Evolutionary conservation across 2,113 vertebrate genomes (phyloP), one percentile per base, ranked within the genome.

Genomic region (Camelus bactrianus): DNA sequence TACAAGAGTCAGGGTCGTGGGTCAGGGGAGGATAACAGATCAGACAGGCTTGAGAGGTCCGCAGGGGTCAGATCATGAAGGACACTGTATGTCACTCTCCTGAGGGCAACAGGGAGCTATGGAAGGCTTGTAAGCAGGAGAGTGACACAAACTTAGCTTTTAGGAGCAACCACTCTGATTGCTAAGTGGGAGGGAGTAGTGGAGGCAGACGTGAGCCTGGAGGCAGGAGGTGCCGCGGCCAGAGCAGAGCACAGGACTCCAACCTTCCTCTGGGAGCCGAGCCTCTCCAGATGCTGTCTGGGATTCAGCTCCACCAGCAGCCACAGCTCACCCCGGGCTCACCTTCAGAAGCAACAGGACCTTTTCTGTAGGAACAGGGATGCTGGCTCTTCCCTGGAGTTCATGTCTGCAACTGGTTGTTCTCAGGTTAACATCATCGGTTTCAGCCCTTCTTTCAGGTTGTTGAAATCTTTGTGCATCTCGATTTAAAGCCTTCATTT

Each of bases 111-210:
- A 70, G 48, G 75, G 83, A 80, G 17, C 52, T 77, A 8, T 0
- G 3, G n/a, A 75, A 75, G 58, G 48, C 16, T 87, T 64, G 35
- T 10, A 75, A 65, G 16, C 48, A 58, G 28, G 17, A 84, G 17
- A 48, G 11, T 4, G 5, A 35, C 26, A 80, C 46, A 16, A 52
- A 60, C 65, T 50, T 81, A 32, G 48, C 69, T 87, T 92, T 87
- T 95, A 77, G 81, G 58, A 92, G 89, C 81, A 85, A 19, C 50
- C 22, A 26, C n/a, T 85, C 50, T 72, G 32, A 54, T 42, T 84
- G 24, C n/a, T 35, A 85, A 60, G 22, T 20, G 76, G 65, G 12
- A 91, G 70, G 88, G 38, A 70, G 5, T 30, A 20, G 0, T 35
- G 13, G 48, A 48, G 19, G 67, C 28, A 85, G 77, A 28, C 3